Conservation (phyloP, 1,140 invertebrate genomes). For the Vollenhovia emeryi region DNA sequence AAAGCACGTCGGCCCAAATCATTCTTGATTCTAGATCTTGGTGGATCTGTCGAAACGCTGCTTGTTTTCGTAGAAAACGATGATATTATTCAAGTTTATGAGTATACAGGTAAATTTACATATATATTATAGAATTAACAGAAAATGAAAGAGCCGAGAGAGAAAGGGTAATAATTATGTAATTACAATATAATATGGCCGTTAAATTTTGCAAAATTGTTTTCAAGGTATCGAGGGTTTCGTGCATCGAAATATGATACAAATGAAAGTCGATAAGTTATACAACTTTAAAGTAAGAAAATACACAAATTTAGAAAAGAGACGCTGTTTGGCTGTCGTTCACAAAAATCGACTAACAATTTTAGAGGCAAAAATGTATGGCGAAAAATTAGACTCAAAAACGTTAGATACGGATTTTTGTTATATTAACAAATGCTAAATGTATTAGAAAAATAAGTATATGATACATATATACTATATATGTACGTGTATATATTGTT, state of each 20-base stretch:
- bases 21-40: constrained; percentile 74
- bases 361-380: constrained; percentile 83
- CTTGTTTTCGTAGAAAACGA: constrained; percentile 75
- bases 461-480: neutral
- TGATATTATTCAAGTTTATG: constrained; percentile 72
- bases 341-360: constrained; percentile 77
- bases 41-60: constrained; percentile 72
- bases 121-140: constrained; percentile 6
- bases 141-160: neutral
- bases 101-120: constrained; percentile 75
- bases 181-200: neutral
- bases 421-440: constrained; percentile 60
- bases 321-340: constrained; percentile 67
- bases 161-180: neutral
- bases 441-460: neutral
- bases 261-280: constrained; percentile 69
- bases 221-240: constrained; percentile 76
- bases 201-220: neutral
- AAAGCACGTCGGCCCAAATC: constrained; percentile 64
- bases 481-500: neutral
- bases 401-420: constrained; percentile 22
- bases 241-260: constrained; percentile 69
- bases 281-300: constrained; percentile 63
- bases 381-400: constrained; percentile 77
- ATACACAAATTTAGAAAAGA: constrained; percentile 64